These are phyloP conservation scores for Euplagia quadripunctaria DNA, from an alignment of 2,888 invertebrate genomes.

Conservation along the genomic window DNA sequence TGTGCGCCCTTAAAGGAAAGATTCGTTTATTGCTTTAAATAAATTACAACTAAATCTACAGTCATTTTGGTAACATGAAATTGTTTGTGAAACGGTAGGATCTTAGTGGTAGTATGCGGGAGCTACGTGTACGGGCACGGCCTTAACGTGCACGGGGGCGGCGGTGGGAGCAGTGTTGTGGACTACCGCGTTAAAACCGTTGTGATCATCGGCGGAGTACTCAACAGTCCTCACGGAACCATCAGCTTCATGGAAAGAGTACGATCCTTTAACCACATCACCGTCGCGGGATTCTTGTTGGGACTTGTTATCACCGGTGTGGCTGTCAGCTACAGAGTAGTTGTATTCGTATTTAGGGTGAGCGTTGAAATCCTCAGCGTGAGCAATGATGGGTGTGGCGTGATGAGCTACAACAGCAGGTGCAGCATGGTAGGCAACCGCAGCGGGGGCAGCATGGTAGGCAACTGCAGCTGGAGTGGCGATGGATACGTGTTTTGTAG, in stretches of 20 bases:
- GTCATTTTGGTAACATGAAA: conserved; percentile 33
- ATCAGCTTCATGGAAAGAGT: conserved; percentile 83
- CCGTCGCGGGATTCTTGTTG: conserved; percentile 83
- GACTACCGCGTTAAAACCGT: conserved; percentile 30
- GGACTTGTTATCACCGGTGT: conserved; percentile 85
- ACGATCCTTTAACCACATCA: conserved; percentile 82
- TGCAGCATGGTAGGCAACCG: conserved; percentile 55
- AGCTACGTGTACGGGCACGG: conserved; percentile 68
- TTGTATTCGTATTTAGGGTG: conserved; percentile 78
- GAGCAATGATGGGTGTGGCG: conserved; percentile 58
- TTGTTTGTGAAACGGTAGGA: conserved; percentile 8
- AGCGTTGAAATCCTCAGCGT: conserved; percentile 47
- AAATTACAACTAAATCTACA: conserved; percentile 53
- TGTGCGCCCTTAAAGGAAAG: conserved; percentile 69
- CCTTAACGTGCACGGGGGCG: conserved; percentile 61
- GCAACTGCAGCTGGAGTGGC: conserved; percentile 6
- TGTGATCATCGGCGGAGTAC: conserved; percentile 84
- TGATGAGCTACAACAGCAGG: conserved; percentile 58
- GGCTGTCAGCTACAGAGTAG: conserved; percentile 84
- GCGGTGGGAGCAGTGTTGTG: conserved; percentile 27
- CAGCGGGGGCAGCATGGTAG: conserved; percentile 52
- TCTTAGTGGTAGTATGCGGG: conserved; percentile 70
- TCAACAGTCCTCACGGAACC: conserved; percentile 83
- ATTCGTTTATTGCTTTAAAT: conserved; percentile 40
- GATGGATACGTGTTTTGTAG: too few relatives aligned